Evolutionary conservation across 1,140 invertebrate genomes (phyloP), one percentile per base, ranked within the genome.

Genomic region (Tetranychus urticae): DNA sequence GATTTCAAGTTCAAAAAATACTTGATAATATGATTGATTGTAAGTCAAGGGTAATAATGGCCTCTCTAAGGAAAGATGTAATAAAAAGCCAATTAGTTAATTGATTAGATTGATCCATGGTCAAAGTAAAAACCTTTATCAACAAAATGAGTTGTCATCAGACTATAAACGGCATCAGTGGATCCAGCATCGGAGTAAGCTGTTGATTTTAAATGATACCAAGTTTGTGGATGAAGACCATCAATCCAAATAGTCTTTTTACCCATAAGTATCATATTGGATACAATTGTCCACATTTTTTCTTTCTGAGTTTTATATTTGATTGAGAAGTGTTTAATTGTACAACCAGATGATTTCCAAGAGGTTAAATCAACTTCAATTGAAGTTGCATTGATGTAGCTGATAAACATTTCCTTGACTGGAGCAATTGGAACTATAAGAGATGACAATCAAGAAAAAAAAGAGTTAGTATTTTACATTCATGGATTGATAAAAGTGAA

Each of bases 111-210:
- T 23, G 23, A 23, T 23, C 23, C 23, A 23, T 55, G 3, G n/a
- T 2, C 10, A 31, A 10, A 31, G 12, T 31, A 55, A 13, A 31
- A 23, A 56, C 36, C 55, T 56, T 56, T 14, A 2, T 37, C 33
- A 34, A 14, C 6, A 34, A 56, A 47, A 79, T 72, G 31, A 33
- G 12, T 52, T 12, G 82, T 84, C 47, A 75, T 76, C 69, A 84
- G 81, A 62, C 87, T 85, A 69, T 92, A 90, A 14, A 85, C 75
- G 0, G 82, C 84, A 46, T 83, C 80, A 0, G 85, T 86, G 54
- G 83, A 85, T 0, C 91, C 90, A 0, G 89, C 89, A 70, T 91
- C 88, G 71, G 90, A 94, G 71, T 88, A 82, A 0, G 89, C 89
- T 0, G 83, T 86, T 57, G 93, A 82, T 63, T 82, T 79, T 36